Evolutionary conservation across 2,888 invertebrate genomes (phyloP), one percentile per base, ranked within the genome.

Genomic region (Tetragonisca angustula): DNA sequence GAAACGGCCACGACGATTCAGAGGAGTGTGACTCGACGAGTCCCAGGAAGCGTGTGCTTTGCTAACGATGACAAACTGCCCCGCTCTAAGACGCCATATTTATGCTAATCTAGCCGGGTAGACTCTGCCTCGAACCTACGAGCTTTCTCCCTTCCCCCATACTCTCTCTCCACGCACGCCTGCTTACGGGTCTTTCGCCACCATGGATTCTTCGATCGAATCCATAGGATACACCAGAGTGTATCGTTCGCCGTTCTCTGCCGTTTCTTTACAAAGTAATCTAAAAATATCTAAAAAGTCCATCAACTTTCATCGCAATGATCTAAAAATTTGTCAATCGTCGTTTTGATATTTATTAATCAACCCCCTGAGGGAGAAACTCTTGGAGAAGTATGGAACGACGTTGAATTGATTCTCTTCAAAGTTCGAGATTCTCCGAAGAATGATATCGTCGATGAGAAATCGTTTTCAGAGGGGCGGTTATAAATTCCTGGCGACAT

Each of bases 21-120:
- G 90, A 92, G 91, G 91, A 91, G 93, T 92, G 93, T 92, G 92
- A 93, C 93, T 93, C 88, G 91, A 43, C 61, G 93, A 93, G 92
- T 92, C 93, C 93, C 94, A 94, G 94, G 94, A 94, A 94, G 94
- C 94, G 94, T 94, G 94, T 94, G 94, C 94, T 94, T 94, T 94
- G 92, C 94, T 94, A 94, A 94, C 94, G 94, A 94, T 94, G 94
- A 94, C 93, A 94, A 94, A 94, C 93, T 93, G 92, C 91, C 91
- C 90, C 92, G 92, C 90, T 93, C 93, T 92, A 93, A 94, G 94
- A 94, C 93, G 94, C 94, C 94, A 94, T 94, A 94, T 94, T 94
- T 94, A 94, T 94, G 94, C 94, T 94, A 94, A 94, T 94, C 94
- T 92, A 89, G 88, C 86, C 87, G 89, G 89, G 89, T 89, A 90